phyloP scores from a whole-genome alignment of 1,140 invertebrate genomes.

The Plodia interpunctella region DNA sequence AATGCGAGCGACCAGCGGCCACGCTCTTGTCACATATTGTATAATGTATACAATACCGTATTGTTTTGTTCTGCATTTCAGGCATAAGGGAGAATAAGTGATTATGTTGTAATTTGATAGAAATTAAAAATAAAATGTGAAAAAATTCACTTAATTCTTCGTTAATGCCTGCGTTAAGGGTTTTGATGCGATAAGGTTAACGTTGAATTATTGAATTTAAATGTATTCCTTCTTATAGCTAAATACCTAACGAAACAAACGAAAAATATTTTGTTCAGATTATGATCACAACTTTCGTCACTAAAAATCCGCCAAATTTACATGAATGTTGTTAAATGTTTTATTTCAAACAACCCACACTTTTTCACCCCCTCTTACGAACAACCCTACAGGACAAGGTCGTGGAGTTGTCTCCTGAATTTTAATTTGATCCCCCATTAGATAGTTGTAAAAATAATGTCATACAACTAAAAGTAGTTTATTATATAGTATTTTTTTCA shows the following conservation, averaged over 20 bases:
- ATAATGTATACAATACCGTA: not conserved
- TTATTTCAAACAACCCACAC: slow-evolving; percentile 48
- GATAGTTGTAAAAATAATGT: slow-evolving; percentile 68
- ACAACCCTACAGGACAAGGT: slow-evolving; percentile 44
- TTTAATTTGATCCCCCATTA: slow-evolving; percentile 62
- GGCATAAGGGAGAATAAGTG: no score
- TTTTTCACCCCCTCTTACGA: slow-evolving; percentile 27
- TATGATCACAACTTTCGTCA: no score
- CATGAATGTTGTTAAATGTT: slow-evolving; percentile 41
- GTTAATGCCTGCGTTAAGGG: no score
- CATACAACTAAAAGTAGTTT: slow-evolving; percentile 23
- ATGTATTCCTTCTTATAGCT: no score
- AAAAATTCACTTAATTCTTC: no score
- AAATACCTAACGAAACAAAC: no score
- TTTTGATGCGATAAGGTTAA: no score
- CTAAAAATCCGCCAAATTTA: slow-evolving; percentile 16
- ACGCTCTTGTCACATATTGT: slow-evolving; percentile 23
- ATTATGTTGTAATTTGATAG: no score
- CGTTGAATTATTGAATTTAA: no score
- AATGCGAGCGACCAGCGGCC: slow-evolving; percentile 54
- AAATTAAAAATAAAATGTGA: no score
- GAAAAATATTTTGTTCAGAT: no score
- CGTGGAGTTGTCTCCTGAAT: slow-evolving; percentile 58
- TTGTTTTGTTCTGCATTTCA: no score
- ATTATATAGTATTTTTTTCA: slow-evolving; percentile 9